These are phyloP conservation scores for Seriola quinqueradiata DNA, from an alignment of 2,113 vertebrate genomes.

Conservation along the genomic window DNA sequence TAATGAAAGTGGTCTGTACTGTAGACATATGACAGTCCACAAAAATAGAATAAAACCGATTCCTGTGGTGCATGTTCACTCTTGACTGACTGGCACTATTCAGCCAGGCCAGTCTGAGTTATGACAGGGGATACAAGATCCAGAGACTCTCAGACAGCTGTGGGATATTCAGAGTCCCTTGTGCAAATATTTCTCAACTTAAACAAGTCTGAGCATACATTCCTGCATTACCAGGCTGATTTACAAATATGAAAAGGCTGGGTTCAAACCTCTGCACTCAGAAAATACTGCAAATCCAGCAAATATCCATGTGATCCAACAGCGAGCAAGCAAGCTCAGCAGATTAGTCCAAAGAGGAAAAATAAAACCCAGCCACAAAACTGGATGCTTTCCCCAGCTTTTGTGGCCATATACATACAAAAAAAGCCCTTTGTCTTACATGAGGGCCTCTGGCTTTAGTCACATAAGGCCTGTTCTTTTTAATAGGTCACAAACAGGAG, in stretches of 20 bases:
- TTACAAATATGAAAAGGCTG: neutral
- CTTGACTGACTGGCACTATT: neutral
- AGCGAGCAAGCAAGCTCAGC: neutral
- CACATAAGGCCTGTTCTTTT: slow-evolving; percentile 67
- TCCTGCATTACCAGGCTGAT: neutral
- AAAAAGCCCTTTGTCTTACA: slow-evolving; percentile 60
- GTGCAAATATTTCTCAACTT: neutral
- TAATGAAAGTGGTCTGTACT: neutral
- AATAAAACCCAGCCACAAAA: slow-evolving; percentile 19
- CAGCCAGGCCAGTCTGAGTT: neutral
- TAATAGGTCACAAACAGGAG: slow-evolving; percentile 69
- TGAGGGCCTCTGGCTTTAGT: slow-evolving; percentile 64
- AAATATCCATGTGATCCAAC: slow-evolving; percentile 19
- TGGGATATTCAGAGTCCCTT: neutral
- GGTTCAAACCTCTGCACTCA: neutral
- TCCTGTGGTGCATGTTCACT: slow-evolving; percentile 5
- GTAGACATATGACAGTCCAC: neutral
- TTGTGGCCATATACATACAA: slow-evolving; percentile 23
- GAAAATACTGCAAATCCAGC: slow-evolving; percentile 39
- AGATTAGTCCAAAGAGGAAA: neutral
- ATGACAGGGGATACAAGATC: neutral
- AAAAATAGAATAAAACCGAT: neutral
- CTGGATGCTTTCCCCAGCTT: slow-evolving; percentile 20
- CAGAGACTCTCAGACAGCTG: neutral
- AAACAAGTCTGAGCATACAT: neutral